Conservation (phyloP, 1,140 invertebrate species). For the Venturia canescens region DNA sequence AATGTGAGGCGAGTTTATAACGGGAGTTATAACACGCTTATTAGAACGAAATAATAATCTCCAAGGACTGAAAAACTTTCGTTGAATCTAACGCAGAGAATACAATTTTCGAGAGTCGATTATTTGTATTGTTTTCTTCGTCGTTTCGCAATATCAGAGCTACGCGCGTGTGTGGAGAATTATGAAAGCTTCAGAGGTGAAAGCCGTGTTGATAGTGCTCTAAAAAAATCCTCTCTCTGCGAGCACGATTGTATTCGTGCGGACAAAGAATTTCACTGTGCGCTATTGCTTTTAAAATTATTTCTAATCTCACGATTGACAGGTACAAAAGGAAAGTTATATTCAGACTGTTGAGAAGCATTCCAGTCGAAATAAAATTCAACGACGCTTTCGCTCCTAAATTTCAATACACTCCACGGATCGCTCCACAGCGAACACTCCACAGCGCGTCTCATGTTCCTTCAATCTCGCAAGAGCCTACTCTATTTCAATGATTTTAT, state of each 20-base stretch:
- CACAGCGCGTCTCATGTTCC: no score
- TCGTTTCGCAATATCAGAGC: background rate
- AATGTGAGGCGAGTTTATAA: background rate
- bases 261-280: background rate
- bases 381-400: no score
- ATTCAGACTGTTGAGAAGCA: no score
- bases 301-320: no score
- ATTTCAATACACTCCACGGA: no score
- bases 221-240: background rate
- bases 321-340: no score
- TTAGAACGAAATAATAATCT: background rate
- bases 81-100: background rate
- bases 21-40: background rate
- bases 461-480: no score
- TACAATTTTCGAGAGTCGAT: background rate
- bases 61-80: background rate
- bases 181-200: constrained; percentile 11
- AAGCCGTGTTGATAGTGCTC: background rate
- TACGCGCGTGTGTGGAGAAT: background rate
- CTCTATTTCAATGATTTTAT: no score
- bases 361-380: no score
- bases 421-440: no score
- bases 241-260: background rate
- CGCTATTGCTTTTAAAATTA: no score
- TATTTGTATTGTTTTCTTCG: background rate